Evolutionary conservation across 2,113 vertebrate species (phyloP), one percentile per base, ranked within the genome.

Genomic region (Nannobrachium achirus): DNA sequence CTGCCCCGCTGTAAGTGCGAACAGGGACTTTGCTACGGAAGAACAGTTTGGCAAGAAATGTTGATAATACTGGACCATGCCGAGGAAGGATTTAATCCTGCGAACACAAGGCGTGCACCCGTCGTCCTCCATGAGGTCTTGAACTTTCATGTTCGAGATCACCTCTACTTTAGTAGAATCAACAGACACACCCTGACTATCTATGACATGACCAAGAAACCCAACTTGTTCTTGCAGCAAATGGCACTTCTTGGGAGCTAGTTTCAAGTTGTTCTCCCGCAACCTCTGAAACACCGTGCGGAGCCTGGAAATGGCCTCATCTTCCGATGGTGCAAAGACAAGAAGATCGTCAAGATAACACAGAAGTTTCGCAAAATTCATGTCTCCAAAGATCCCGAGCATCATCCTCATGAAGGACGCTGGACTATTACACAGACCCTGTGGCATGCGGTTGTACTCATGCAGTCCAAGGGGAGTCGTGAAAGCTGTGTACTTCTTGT

Each of bases 11-110:
- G 61, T 64, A 3, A 71, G 5, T 1, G 8, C 10, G 8, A 72
- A 72, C 1, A 72, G 40, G 1, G 20, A 60, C n/a, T n/a, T 64
- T 0, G 53, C 18, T 1, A 65, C 42, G 1, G 0, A 0, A 33
- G 62, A 65, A 15, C 52, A 72, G 1, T 20, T 7, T 13, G 61
- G 69, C 1, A 72, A 56, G 16, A 72, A 65, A 8, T 6, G 0
- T 25, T 50, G 60, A 9, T 72, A 64, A 13, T 72, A 72, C 6
- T 64, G 33, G 6, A 72, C 69, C 52, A 72, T 72, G 2, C 52
- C 69, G 9, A 50, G 44, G 13, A 74, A 48, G 13, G 7, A 48
- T 48, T 11, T 48, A 7, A 48, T 13, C 45, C 11, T 10, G 7
- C 8, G 8, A 7, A 3, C 7, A 48, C 3, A 48, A 11, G 45